A percentile compares a stretch with the other conserved stretches of the same genome.
Conservation (phyloP, 1,140 invertebrate species). For the Bombus confusus region DNA sequence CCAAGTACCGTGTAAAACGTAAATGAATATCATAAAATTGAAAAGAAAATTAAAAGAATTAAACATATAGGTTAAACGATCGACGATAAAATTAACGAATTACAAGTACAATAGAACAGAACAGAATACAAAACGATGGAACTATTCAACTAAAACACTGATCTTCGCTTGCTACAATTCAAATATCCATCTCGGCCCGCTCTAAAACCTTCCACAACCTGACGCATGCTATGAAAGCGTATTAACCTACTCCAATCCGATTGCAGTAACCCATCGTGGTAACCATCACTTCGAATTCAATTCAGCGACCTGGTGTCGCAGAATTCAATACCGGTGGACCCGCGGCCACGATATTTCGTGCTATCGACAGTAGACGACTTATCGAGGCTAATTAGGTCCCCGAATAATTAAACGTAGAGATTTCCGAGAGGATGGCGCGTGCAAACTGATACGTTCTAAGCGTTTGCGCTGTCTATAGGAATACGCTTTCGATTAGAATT, state of each 20-base stretch:
- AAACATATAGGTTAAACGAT: too few relatives aligned
- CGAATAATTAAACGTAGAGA: conserved; percentile 48
- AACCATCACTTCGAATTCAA: background rate
- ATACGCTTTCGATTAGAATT: too few relatives aligned
- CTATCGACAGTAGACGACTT: conserved; percentile 53
- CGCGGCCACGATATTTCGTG: conserved; percentile 40
- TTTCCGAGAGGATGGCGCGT: background rate
- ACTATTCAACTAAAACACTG: too few relatives aligned
- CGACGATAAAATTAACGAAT: too few relatives aligned
- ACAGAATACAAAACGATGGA: too few relatives aligned
- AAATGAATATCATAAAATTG: too few relatives aligned
- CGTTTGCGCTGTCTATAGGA: too few relatives aligned
- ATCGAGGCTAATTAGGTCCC: background rate
- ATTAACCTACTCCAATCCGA: background rate
- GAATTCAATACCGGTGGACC: conserved; percentile 48
- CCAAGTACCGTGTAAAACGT: too few relatives aligned
- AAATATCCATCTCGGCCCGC: too few relatives aligned
- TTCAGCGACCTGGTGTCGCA: background rate
- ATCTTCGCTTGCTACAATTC: too few relatives aligned
- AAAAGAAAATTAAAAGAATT: too few relatives aligned
- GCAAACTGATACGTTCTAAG: background rate
- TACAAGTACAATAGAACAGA: too few relatives aligned
- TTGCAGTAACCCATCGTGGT: background rate
- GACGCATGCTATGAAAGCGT: background rate
- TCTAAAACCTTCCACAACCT: background rate